These are phyloP conservation scores for Scophthalmus maximus DNA, from an alignment of 2,113 vertebrate species.

Conservation along the genomic window DNA sequence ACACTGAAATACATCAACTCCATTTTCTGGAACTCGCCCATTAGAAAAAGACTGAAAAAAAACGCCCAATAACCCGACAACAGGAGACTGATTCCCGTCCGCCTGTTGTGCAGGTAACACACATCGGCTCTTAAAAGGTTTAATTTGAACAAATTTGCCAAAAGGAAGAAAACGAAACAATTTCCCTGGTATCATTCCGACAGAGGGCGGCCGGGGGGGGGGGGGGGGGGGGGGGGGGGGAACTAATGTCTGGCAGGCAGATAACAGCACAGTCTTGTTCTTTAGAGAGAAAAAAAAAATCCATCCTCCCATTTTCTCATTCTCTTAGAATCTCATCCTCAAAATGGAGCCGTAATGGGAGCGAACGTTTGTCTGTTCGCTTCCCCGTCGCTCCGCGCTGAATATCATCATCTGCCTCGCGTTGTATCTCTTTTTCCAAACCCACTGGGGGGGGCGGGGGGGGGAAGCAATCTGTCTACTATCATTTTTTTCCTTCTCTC, in stretches of 20 bases:
- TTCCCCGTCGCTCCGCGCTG: constrained; percentile 32
- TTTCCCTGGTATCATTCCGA: constrained; percentile 47
- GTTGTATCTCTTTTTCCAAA: constrained; percentile 43
- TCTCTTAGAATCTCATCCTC: constrained; percentile 60
- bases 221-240: not conserved
- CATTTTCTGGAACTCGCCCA: not conserved
- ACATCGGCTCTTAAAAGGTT: constrained; percentile 51
- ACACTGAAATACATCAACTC: not conserved
- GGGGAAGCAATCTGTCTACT: constrained; percentile 70
- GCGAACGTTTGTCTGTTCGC: constrained; percentile 43
- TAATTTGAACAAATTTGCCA: constrained; percentile 62
- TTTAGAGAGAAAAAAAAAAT: constrained; percentile 58
- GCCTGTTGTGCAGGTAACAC: constrained; percentile 43
- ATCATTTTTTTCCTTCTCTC: constrained; percentile 17
- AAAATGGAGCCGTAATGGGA: constrained; percentile 65
- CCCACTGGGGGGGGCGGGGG: constrained; percentile 56
- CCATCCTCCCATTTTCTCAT: constrained; percentile 64
- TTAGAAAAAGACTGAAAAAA: too few species aligned
- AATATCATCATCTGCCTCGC: constrained; percentile 58
- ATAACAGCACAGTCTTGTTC: constrained; percentile 66
- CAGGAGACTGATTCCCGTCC: not conserved
- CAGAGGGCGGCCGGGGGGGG: not conserved
- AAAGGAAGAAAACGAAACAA: constrained; percentile 62
- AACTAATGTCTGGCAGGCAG: constrained; percentile 60
- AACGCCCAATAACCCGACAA: too few species aligned